Conservation (phyloP, 2,113 vertebrate genomes). For the Triplophysa siluroides region DNA sequence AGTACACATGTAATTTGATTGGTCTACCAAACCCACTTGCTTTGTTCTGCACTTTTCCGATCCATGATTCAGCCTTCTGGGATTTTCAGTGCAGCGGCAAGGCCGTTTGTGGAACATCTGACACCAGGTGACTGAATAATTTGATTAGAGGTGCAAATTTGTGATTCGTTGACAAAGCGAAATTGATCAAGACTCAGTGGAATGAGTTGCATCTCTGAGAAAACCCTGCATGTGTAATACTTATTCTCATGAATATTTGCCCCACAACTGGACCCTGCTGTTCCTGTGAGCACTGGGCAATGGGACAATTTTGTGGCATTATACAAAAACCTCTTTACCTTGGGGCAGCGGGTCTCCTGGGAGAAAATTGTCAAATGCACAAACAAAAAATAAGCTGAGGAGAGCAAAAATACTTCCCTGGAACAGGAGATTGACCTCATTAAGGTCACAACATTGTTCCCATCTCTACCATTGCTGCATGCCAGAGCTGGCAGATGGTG, state of each 20-base stretch:
- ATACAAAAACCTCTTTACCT: constrained; percentile 9
- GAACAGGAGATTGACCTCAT: constrained; percentile 2
- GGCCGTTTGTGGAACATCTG: background rate
- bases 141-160: constrained; percentile 23
- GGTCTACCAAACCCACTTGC: constrained; percentile 1
- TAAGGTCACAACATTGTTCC: constrained; percentile 12
- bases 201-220: background rate
- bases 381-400: background rate
- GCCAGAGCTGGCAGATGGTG: constrained; percentile 21
- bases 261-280: background rate
- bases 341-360: constrained; percentile 6
- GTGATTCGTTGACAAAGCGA: constrained; percentile 20
- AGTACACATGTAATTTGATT: constrained; percentile 11
- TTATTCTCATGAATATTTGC: constrained; percentile 4
- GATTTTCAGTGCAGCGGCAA: background rate
- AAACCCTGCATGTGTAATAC: constrained; percentile 30
- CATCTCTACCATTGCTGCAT: background rate
- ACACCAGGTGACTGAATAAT: background rate
- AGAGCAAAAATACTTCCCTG: background rate
- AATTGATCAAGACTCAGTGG: background rate
- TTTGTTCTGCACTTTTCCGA: background rate
- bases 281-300: background rate
- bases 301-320: constrained; percentile 32
- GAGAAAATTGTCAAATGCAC: background rate
- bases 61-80: background rate